These are phyloP conservation scores for Salticus scenicus DNA, from an alignment of 2,888 invertebrate genomes.

Conservation along the genomic window DNA sequence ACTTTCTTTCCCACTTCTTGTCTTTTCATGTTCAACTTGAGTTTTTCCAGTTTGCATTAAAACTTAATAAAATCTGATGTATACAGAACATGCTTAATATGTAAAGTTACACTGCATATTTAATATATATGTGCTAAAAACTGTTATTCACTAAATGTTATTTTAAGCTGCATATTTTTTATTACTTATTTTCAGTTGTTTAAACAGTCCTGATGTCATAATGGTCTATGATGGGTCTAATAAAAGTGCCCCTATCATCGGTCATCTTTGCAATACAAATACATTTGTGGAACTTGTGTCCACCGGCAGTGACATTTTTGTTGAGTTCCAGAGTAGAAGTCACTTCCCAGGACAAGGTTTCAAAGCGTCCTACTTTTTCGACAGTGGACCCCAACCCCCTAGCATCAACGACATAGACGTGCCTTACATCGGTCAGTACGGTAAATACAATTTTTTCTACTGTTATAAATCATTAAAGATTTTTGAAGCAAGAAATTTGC, in stretches of 20 bases:
- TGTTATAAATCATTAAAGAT: too few relatives aligned
- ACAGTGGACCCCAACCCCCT: constrained; percentile 53
- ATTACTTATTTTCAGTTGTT: constrained; percentile 83
- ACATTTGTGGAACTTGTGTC: constrained; percentile 87
- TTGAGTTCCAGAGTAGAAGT: constrained; percentile 90
- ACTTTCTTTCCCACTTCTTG: too few relatives aligned
- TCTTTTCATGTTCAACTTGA: too few relatives aligned
- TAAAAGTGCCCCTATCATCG: constrained; percentile 84
- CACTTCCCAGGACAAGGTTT: constrained; percentile 87
- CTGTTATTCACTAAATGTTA: too few relatives aligned
- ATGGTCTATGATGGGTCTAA: constrained; percentile 89
- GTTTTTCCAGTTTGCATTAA: too few relatives aligned
- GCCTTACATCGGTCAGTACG: constrained; percentile 61
- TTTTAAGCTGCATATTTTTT: too few relatives aligned
- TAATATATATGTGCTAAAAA: too few relatives aligned
- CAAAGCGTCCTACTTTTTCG: constrained; percentile 80
- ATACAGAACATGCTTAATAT: too few relatives aligned
- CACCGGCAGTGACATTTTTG: constrained; percentile 86
- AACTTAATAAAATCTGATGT: too few relatives aligned
- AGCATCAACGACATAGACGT: constrained; percentile 64
- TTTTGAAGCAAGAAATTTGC: too few relatives aligned
- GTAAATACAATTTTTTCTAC: too few relatives aligned
- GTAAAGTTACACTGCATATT: too few relatives aligned
- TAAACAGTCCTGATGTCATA: constrained; percentile 88
- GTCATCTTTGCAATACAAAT: constrained; percentile 87